These are phyloP conservation scores for Arbacia lixula DNA, from an alignment of 53 echinoderm and acorn worm species.

Conservation along the genomic window DNA sequence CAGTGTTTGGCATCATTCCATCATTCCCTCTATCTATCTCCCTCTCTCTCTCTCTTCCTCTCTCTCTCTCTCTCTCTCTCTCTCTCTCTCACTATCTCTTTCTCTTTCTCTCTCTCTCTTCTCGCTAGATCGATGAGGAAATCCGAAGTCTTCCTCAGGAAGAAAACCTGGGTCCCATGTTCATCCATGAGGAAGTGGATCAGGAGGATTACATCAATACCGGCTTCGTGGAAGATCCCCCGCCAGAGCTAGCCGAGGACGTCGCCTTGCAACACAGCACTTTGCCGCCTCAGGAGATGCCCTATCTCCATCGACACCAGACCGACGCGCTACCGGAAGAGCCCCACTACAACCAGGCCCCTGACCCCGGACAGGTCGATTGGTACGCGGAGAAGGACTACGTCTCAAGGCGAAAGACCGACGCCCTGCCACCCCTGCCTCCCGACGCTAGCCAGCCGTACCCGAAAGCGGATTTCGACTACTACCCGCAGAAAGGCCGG, in stretches of 20 bases:
- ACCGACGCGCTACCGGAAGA: not conserved
- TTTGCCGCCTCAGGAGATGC: not conserved
- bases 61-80: too few relatives aligned
- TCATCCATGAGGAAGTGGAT: not conserved
- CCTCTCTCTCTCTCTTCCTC: too few relatives aligned
- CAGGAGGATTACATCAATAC: not conserved
- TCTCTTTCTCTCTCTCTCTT: not conserved
- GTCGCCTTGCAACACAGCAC: not conserved
- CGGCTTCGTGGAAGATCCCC: too few relatives aligned
- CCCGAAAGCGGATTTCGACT: not conserved
- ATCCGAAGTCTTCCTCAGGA: not conserved
- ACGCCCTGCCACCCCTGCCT: not conserved
- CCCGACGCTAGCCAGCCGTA: not conserved
- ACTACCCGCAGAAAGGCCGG: not conserved
- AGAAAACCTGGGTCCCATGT: not conserved
- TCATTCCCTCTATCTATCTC: too few relatives aligned
- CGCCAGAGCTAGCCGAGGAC: not conserved
- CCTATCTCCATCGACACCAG: not conserved
- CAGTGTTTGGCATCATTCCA: too few relatives aligned
- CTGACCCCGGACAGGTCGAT: not conserved
- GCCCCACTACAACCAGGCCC: not conserved
- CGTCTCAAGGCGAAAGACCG: not conserved
- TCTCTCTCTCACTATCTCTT: too few relatives aligned
- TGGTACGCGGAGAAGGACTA: not conserved
- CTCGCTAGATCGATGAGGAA: not conserved